A percentile compares a stretch with the other conserved stretches of the same genome.
phyloP scores from a whole-genome alignment of 2,888 invertebrate species.

The Cyrtodaria siliqua region DNA sequence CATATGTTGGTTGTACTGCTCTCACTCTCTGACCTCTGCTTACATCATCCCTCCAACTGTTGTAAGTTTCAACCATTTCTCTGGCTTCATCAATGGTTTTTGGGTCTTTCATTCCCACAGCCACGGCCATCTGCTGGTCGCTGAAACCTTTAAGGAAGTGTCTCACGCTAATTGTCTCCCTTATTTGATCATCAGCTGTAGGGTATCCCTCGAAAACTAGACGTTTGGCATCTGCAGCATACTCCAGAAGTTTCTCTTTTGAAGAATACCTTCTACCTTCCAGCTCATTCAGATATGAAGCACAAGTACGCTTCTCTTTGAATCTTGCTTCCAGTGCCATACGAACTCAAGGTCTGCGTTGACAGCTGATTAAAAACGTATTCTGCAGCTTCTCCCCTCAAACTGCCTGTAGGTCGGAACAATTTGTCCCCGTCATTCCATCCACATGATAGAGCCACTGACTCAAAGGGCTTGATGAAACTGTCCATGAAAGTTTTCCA shows the following conservation, averaged over 20 bases:
- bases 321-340: constrained; percentile 34
- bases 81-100: constrained; percentile 49
- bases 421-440: too few relatives aligned
- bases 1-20: not conserved
- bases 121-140: too few relatives aligned
- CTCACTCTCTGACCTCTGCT: constrained; percentile 4
- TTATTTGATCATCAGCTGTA: constrained; percentile 32
- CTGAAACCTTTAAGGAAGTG: too few relatives aligned
- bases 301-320: too few relatives aligned
- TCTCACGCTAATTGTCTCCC: too few relatives aligned
- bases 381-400: too few relatives aligned
- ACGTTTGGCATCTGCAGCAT: constrained; percentile 35
- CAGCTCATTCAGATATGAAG: constrained; percentile 28
- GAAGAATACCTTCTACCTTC: not conserved
- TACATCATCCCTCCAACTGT: constrained; percentile 47
- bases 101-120: constrained; percentile 59
- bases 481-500: too few relatives aligned
- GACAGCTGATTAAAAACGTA: too few relatives aligned
- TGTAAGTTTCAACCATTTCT: constrained; percentile 40
- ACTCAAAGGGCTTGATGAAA: too few relatives aligned
- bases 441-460: too few relatives aligned
- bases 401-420: too few relatives aligned
- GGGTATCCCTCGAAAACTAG: constrained; percentile 37
- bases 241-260: constrained; percentile 21
- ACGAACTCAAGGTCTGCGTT: not conserved